Conservation (phyloP, 92 coral and sea anemone genomes). For the Siderastrea radians region DNA sequence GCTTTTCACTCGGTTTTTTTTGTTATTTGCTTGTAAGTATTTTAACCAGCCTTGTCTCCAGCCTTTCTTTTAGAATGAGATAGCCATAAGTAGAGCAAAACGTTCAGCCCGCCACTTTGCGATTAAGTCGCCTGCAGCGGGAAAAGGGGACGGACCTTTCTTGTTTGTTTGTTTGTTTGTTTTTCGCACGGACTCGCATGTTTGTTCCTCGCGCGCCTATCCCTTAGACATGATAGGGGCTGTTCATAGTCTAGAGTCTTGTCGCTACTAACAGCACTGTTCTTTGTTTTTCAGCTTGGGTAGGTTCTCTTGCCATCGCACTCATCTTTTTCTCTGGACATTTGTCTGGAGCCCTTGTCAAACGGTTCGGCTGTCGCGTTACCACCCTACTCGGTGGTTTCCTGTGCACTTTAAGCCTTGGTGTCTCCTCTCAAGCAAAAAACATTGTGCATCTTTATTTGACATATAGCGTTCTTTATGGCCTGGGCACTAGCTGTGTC, state of each 20-base stretch:
- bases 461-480: slow-evolving; percentile 68
- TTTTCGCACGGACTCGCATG: too few species aligned
- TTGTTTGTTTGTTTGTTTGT: too few species aligned
- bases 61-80: too few species aligned
- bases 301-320: slow-evolving; percentile 70
- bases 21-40: too few species aligned
- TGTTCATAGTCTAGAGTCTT: neutral
- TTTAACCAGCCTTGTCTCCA: too few species aligned
- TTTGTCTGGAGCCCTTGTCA: slow-evolving; percentile 46
- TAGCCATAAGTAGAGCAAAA: too few species aligned
- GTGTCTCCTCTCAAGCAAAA: slow-evolving; percentile 69
- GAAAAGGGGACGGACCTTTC: too few species aligned
- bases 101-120: too few species aligned
- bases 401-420: slow-evolving; percentile 59
- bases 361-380: slow-evolving; percentile 62
- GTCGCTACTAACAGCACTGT: neutral
- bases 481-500: slow-evolving; percentile 61
- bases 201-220: too few species aligned
- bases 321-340: slow-evolving; percentile 65
- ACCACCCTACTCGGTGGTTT: slow-evolving; percentile 71
- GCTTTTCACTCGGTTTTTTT: too few species aligned
- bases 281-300: slow-evolving; percentile 65
- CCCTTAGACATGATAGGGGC: too few species aligned
- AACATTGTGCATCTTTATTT: slow-evolving; percentile 52
- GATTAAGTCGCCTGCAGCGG: too few species aligned